Base-by-base conservation (phyloP, 2,113 vertebrate species). In the Oplegnathus fasciatus region DNA sequence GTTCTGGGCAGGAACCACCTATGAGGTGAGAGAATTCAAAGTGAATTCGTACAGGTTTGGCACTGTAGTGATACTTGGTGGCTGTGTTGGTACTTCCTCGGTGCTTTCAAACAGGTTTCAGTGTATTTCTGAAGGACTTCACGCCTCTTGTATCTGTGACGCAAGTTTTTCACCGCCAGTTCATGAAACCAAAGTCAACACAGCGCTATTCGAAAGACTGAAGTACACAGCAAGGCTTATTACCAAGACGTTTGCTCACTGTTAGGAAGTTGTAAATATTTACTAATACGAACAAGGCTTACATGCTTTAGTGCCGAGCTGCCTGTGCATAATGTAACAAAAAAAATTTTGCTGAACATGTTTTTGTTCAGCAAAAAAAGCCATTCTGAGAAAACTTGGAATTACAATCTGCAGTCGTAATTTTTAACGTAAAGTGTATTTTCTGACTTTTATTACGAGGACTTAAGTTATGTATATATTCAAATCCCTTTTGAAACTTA, bases 1-100 rank as follows among this genome's bases (percentile, higher is more conserved):
- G 37, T 99, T 99, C 91, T 99, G 98, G 98, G 89, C 96, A 57
- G 98, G 98, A 81, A 97, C 86, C 69, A 92, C 30, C 65, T 98
- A 97, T 82, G 96, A 98, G 97, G 98, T 99, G 93, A 94, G 92
- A 74, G 2, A 4, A 60, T 34, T 40, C 40, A 46, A 15, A 34
- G 9, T 44, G 32, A 32, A 30, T 61, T 40, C 0, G 6, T 15
- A 58, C 30, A 50, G 26, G 8, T 60, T 54, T 58, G 20, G 7
- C 57, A 54, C 9, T 4, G n/a, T 9, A 28, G 24, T 40, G 22
- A 61, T 52, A 11, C 9, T 77, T 60, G 22, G 40, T 28, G 37
- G 17, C 26, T 58, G 6, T 60, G 8, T 24, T 57, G 30, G 20
- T 52, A 37, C 50, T 50, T 14, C 5, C 4, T 52, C 3, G 2